A percentile compares a stretch with the other conserved stretches of the same genome.
Conservation (phyloP, 2,888 invertebrate species). For the Nemotelus nigrinus region DNA sequence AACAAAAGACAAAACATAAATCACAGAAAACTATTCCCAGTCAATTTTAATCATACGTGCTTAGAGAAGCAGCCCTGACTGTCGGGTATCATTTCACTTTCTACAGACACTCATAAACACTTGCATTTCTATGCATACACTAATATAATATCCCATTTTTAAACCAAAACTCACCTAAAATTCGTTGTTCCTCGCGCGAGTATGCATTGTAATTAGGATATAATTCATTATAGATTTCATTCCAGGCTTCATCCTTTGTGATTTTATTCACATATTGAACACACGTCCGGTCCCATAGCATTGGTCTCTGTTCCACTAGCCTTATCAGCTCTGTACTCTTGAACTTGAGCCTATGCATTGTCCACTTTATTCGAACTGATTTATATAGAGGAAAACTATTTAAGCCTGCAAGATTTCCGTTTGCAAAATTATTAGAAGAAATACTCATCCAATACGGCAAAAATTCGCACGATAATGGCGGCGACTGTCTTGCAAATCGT, state of each 20-base stretch:
- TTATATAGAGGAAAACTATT: background rate
- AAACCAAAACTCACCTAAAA: constrained; percentile 13
- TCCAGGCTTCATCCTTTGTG: constrained; percentile 22
- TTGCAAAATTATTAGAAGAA: background rate
- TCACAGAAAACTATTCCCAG: too few relatives aligned
- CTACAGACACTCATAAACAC: too few relatives aligned
- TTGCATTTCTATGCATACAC: too few relatives aligned
- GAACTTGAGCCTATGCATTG: constrained; percentile 27
- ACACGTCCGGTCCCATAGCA: constrained; percentile 31
- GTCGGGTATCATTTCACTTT: too few relatives aligned
- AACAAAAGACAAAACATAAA: too few relatives aligned
- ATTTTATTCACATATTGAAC: constrained; percentile 16
- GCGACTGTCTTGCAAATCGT: too few relatives aligned
- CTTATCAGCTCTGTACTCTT: constrained; percentile 25
- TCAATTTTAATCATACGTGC: too few relatives aligned
- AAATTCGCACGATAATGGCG: too few relatives aligned
- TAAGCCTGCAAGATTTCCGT: background rate
- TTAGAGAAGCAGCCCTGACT: too few relatives aligned
- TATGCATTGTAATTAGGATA: constrained; percentile 21
- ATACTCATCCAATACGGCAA: background rate
- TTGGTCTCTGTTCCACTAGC: constrained; percentile 15
- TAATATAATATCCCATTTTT: too few relatives aligned
- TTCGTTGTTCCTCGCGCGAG: constrained; percentile 11
- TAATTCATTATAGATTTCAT: constrained; percentile 10
- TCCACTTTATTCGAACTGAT: constrained; percentile 2